Base-by-base conservation (phyloP, 2,797 vertebrate species). In the Falco rusticolus region DNA sequence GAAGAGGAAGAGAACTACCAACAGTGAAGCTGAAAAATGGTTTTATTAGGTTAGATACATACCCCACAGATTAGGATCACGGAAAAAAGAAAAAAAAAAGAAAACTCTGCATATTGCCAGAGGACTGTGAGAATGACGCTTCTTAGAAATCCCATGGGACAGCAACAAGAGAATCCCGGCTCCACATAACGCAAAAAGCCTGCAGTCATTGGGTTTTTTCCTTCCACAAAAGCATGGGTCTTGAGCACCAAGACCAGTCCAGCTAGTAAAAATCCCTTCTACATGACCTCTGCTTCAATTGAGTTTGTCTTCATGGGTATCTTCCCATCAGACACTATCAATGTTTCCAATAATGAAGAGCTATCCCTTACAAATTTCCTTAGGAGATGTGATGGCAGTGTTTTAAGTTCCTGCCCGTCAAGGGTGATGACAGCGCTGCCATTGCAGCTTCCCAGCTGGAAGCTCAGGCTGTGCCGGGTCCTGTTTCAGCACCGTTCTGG, bases 1-100 rank as follows among this genome's bases (percentile, higher is more conserved):
- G 79, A 60, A 47, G 47, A 92, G 69, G 75, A 85, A 89, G 89
- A 93, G 93, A 95, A 61, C 84, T 88, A 85, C 94, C 91, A 93
- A 29, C 69, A 54, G 89, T 0, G 76, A 86, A 54, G 87, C 69
- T 93, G 87, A 82, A 72, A 92, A 91, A 83, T 54, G 79, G 79
- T 81, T 90, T 89, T 77, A 81, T 77, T 51, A 77, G 76, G 65
- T 54, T 0, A 0, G 90, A 81, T 75, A 43, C 54, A 31, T 6
- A 47, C 18, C 75, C 41, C 69, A 65, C 33, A 87, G 92, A 81
- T 84, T 61, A 72, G 82, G 63, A 89, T 3, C 1, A 4, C 39
- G 11, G 39, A 39, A 11, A 39, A 41, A 13, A 41, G 6, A 41
- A 5, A 2, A 5, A 29, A 33, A 53, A 80, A 79, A 28, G 11